These are phyloP conservation scores for Pseudomyrmex pallidus DNA, from an alignment of 1,140 invertebrate genomes.

Conservation along the genomic window DNA sequence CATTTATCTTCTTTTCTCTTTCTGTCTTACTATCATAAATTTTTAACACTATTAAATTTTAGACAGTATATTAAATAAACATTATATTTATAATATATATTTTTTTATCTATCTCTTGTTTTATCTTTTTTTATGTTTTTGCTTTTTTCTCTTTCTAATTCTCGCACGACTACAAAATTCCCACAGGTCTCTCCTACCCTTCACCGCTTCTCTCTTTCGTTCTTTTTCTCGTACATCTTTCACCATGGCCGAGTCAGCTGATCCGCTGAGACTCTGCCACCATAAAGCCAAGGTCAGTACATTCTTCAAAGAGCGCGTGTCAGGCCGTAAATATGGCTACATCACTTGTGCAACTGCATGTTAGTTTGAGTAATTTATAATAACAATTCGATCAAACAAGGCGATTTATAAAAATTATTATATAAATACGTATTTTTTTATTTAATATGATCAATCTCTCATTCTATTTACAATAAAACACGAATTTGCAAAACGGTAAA, in stretches of 20 bases:
- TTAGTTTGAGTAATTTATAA: not conserved
- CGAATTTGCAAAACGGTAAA: not conserved
- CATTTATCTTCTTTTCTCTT: not conserved
- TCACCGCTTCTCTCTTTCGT: not conserved
- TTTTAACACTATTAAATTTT: too few species aligned
- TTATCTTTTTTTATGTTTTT: not conserved
- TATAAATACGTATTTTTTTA: not conserved
- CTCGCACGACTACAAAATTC: not conserved
- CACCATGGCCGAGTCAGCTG: conserved; percentile 73
- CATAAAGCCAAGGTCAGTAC: conserved; percentile 76
- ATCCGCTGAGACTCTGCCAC: conserved; percentile 67
- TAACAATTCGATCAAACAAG: not conserved
- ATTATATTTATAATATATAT: too few species aligned
- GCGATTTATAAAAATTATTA: conserved; percentile 13
- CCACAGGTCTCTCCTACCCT: too few species aligned
- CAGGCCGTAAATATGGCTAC: conserved; percentile 29
- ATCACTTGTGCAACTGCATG: conserved; percentile 6
- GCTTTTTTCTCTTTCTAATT: not conserved
- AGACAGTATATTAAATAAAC: too few species aligned
- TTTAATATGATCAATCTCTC: not conserved
- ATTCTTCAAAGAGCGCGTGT: conserved; percentile 41
- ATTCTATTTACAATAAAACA: not conserved
- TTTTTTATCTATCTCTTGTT: not conserved
- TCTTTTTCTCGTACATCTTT: not conserved
- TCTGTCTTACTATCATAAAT: not conserved